Base-by-base conservation (phyloP, 35 echinoderm and acorn worm genomes). In the Apostichopus californicus region DNA sequence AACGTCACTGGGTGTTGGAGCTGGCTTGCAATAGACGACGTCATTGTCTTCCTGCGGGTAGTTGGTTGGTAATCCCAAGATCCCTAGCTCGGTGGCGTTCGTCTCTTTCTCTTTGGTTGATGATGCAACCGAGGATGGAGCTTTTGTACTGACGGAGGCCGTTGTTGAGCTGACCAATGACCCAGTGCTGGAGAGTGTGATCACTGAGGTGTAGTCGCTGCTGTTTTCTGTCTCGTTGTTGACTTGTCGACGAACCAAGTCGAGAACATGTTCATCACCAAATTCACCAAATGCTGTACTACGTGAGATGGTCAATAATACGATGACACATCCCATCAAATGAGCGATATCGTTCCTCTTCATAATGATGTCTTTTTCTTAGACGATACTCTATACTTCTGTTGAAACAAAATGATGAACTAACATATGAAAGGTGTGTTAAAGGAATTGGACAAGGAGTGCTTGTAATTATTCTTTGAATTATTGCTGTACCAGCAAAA, bases 241-340 rank as follows among this genome's bases (percentile, higher is more conserved):
- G 78, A 54, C 78, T 80, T 80, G 78, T 80, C 78, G 78, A 28
- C 78, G 78, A 11, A 80, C 78, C 21, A 80, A 54, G 11, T 24
- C 12, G 78, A 20, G 34, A 46, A 46, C 34, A 46, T 46, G 34
- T 46, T 46, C 34, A 46, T 46, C 34, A 46, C 34, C 28, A 34
- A 34, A 34, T 34, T 34, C 2, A 34, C 28, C 34, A 46, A 46
- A 46, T 46, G 34, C 34, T 46, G 34, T 2, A 46, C 34, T 46
- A 46, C 34, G 34, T 46, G 34, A 46, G 34, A 46, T 46, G 34
- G 34, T 46, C 34, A 46, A 46, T 46, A 46, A 46, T 46, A 46
- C 34, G 34, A 46, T 46, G 34, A 46, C 34, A 46, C 34, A 46
- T 46, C 34, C 34, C 34, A 46, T 46, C 34, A 2, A 46, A 46